These are phyloP conservation scores for Poicephalus meyeri DNA, from an alignment of 2,113 vertebrate genomes.

Conservation along the genomic window DNA sequence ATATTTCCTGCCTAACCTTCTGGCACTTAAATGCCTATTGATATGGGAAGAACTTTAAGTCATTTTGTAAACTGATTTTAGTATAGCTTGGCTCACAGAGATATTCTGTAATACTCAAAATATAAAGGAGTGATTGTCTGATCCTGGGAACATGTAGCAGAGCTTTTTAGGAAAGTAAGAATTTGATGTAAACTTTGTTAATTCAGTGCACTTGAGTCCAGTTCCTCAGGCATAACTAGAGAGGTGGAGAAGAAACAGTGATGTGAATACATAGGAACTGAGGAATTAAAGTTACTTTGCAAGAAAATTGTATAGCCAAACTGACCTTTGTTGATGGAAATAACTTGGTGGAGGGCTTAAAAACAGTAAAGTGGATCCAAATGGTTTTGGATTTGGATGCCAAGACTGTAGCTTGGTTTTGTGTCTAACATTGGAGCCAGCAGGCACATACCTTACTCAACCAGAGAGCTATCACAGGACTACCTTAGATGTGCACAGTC, in stretches of 20 bases:
- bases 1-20: background rate
- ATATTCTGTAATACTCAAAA: background rate
- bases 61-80: background rate
- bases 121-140: background rate
- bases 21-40: background rate
- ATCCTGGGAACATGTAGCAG: background rate
- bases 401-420: background rate
- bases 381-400: background rate
- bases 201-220: background rate
- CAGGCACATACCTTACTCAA: background rate
- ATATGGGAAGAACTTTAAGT: background rate
- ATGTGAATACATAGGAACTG: background rate
- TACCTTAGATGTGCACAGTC: background rate
- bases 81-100: background rate
- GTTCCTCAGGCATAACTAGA: background rate
- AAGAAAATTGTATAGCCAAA: background rate
- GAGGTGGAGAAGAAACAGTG: background rate
- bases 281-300: background rate
- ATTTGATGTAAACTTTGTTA: background rate
- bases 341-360: background rate
- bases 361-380: background rate
- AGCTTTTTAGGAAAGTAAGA: background rate
- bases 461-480: background rate
- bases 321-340: background rate
- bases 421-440: fast-evolving